Conservation (phyloP, 2,113 vertebrate species). For the Brachyistius frenatus region DNA sequence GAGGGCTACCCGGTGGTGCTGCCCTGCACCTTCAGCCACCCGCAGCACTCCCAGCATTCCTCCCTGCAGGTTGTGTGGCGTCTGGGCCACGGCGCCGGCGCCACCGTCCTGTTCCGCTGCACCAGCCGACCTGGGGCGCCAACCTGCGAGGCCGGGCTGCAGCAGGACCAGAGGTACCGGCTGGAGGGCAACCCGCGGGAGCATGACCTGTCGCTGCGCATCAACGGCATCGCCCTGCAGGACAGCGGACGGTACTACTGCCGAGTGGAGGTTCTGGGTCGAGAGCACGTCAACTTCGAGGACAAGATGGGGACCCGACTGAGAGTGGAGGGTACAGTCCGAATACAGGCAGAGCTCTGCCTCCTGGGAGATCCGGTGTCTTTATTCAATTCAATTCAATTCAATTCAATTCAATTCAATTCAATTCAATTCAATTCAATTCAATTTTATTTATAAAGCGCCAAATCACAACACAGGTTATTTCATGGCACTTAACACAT, state of each 20-base stretch:
- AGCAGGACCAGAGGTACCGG: slow-evolving; percentile 90
- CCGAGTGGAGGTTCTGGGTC: slow-evolving; percentile 88
- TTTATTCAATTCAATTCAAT: too few relatives aligned
- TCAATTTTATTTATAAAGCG: too few relatives aligned
- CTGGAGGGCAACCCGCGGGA: slow-evolving; percentile 90
- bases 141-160: slow-evolving; percentile 85
- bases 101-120: slow-evolving; percentile 88
- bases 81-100: slow-evolving; percentile 84
- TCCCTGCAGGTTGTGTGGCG: slow-evolving; percentile 91
- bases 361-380: too few relatives aligned
- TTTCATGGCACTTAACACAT: too few relatives aligned
- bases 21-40: slow-evolving; percentile 94
- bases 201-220: slow-evolving; percentile 91
- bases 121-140: slow-evolving; percentile 80
- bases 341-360: too few relatives aligned
- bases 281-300: slow-evolving; percentile 88
- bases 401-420: too few relatives aligned
- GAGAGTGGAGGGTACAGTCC: slow-evolving; percentile 85
- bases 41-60: slow-evolving; percentile 88
- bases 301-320: slow-evolving; percentile 91
- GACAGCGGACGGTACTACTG: slow-evolving; percentile 93
- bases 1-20: slow-evolving; percentile 89
- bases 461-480: too few relatives aligned
- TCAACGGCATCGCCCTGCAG: slow-evolving; percentile 87
- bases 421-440: too few relatives aligned